Percentiles rank a stretch among this genome's conserved stretches.
These are phyloP conservation scores for Copsychus sechellarum DNA, from an alignment of 2,113 vertebrate species.

Conservation along the genomic window DNA sequence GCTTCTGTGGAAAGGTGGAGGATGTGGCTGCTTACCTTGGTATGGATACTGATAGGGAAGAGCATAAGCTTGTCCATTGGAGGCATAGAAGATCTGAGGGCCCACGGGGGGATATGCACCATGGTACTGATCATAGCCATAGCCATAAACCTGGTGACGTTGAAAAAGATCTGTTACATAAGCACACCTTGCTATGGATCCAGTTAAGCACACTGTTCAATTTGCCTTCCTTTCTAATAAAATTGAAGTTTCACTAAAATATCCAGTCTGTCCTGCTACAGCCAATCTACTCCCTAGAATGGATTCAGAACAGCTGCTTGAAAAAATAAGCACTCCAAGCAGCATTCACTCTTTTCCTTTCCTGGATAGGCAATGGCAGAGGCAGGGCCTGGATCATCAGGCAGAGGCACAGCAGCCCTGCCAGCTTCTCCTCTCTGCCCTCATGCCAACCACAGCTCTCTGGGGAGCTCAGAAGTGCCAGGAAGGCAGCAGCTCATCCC, in stretches of 20 bases:
- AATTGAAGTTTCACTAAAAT: neutral
- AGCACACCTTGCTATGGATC: neutral
- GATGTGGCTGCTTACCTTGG: conserved; percentile 68
- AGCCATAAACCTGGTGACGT: conserved; percentile 73
- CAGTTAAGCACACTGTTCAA: neutral
- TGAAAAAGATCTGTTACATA: neutral
- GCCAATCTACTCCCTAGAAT: neutral
- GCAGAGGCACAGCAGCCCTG: neutral
- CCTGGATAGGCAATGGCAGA: neutral
- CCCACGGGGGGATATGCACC: conserved; percentile 54
- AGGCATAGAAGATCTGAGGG: conserved; percentile 74
- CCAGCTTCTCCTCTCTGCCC: neutral
- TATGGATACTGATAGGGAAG: conserved; percentile 75
- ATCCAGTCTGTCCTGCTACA: neutral
- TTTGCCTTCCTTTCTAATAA: neutral
- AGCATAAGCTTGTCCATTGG: conserved; percentile 75
- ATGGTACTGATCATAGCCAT: conserved; percentile 71
- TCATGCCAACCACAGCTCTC: neutral
- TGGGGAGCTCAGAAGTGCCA: neutral
- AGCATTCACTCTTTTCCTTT: neutral
- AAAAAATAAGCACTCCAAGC: neutral
- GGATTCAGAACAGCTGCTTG: neutral
- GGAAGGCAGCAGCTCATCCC: neutral
- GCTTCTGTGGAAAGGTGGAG: neutral
- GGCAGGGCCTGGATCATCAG: neutral